Evolutionary conservation across 2,888 invertebrate genomes (phyloP).

Genomic region (Timema podura): DNA sequence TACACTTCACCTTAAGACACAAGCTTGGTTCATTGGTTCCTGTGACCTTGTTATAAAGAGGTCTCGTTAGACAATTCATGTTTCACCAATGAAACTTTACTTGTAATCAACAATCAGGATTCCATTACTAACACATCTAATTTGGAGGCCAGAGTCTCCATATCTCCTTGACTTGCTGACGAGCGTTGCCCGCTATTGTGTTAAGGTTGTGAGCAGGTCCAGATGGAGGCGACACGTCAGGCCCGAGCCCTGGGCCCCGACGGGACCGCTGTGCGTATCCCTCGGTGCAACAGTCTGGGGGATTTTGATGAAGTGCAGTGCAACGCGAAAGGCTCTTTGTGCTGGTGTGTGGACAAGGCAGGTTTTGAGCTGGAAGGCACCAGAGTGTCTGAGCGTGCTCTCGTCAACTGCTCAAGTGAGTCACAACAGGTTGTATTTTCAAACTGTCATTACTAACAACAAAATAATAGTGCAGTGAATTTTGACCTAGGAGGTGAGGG

Average conservation of each 20-base stretch:
- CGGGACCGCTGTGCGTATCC: slow-evolving; percentile 38
- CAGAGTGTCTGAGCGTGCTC: slow-evolving; percentile 37
- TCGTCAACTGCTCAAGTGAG: slow-evolving; percentile 65
- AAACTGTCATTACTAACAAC: neutral
- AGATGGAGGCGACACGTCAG: slow-evolving; percentile 58
- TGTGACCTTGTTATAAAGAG: no score
- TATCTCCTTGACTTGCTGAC: no score
- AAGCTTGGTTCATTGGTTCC: no score
- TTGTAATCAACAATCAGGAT: no score
- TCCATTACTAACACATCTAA: neutral
- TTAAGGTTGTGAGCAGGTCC: slow-evolving; percentile 61
- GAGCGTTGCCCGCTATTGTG: no score
- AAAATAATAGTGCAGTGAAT: neutral
- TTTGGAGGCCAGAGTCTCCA: neutral
- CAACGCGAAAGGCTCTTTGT: slow-evolving; percentile 33
- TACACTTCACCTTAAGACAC: no score
- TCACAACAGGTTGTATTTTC: slow-evolving; percentile 3
- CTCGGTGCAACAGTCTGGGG: slow-evolving; percentile 38
- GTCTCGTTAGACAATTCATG: no score
- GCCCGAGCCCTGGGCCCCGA: slow-evolving; percentile 55
- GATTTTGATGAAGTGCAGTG: slow-evolving; percentile 41
- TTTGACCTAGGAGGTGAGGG: no score
- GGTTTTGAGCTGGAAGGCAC: slow-evolving; percentile 43
- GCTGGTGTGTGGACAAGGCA: slow-evolving; percentile 52
- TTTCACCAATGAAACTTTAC: no score